These are phyloP conservation scores for Drosophila demipolita DNA, from an alignment of 2,888 invertebrate genomes.

Conservation along the genomic window DNA sequence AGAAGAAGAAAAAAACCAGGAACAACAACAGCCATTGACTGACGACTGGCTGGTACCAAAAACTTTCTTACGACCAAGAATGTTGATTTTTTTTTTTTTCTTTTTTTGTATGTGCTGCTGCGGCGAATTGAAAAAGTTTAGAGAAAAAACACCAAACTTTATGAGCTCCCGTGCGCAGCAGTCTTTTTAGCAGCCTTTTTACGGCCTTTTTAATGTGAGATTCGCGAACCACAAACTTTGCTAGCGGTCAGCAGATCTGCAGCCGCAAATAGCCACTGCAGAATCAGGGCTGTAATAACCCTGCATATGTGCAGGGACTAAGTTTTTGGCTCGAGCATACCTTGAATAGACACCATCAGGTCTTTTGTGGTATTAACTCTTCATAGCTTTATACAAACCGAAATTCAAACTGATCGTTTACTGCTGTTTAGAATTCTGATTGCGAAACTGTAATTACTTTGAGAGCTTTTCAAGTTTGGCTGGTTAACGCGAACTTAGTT, in stretches of 20 bases:
- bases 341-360: background rate
- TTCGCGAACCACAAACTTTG: constrained; percentile 60
- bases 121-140: constrained; percentile 79
- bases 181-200: constrained; percentile 36
- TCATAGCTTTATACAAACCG: background rate
- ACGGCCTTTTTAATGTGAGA: constrained; percentile 70
- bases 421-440: background rate
- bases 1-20: constrained; percentile 13
- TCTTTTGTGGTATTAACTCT: background rate
- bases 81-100: background rate
- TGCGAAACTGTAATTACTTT: background rate
- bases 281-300: constrained; percentile 13
- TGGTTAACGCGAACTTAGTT: background rate
- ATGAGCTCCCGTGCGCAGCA: constrained; percentile 49
- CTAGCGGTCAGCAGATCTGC: constrained; percentile 58
- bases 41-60: constrained; percentile 61
- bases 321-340: background rate
- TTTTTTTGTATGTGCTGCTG: constrained; percentile 66
- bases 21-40: constrained; percentile 57
- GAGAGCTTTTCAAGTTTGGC: background rate
- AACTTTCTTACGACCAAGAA: constrained; percentile 42
- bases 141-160: constrained; percentile 59
- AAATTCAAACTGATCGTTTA: background rate
- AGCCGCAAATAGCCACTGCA: constrained; percentile 6
- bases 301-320: background rate